Evolutionary conservation across 2,113 vertebrate genomes (phyloP).

Genomic region (Varanus komodoensis): DNA sequence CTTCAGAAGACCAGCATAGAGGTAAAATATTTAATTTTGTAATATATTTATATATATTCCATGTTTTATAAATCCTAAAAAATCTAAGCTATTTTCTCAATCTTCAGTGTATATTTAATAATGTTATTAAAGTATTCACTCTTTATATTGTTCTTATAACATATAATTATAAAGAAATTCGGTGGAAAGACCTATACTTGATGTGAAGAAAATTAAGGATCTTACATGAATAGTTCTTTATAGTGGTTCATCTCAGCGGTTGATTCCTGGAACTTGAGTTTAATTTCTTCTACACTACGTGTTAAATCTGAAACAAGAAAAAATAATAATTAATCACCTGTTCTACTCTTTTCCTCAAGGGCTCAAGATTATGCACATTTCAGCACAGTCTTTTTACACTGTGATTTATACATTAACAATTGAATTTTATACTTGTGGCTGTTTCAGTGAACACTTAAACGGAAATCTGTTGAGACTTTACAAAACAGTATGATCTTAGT

Average conservation of each 20-base stretch:
- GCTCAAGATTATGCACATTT: not conserved
- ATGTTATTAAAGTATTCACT: not conserved
- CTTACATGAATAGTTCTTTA: conserved; percentile 85
- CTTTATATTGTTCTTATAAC: not conserved
- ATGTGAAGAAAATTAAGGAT: conserved; percentile 22
- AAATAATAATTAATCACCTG: not conserved
- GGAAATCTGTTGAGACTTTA: not conserved
- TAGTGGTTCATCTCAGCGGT: conserved; percentile 75
- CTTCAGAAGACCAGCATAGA: too few relatives aligned
- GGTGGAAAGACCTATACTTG: not conserved
- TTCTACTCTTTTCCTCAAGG: not conserved
- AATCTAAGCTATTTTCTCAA: rapidly evolving
- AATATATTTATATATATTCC: too few relatives aligned
- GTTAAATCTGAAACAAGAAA: conserved; percentile 82
- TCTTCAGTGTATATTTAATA: not conserved
- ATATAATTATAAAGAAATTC: not conserved
- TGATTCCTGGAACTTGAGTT: conserved; percentile 79
- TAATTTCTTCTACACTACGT: conserved; percentile 76
- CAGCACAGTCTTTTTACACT: not conserved
- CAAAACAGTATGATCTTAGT: rapidly evolving
- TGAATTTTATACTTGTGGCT: rapidly evolving
- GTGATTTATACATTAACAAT: not conserved
- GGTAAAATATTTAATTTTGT: too few relatives aligned
- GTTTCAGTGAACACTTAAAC: not conserved
- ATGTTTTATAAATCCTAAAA: not conserved